Base-by-base conservation (phyloP, 2,113 vertebrate species). In the Stegastes partitus region DNA sequence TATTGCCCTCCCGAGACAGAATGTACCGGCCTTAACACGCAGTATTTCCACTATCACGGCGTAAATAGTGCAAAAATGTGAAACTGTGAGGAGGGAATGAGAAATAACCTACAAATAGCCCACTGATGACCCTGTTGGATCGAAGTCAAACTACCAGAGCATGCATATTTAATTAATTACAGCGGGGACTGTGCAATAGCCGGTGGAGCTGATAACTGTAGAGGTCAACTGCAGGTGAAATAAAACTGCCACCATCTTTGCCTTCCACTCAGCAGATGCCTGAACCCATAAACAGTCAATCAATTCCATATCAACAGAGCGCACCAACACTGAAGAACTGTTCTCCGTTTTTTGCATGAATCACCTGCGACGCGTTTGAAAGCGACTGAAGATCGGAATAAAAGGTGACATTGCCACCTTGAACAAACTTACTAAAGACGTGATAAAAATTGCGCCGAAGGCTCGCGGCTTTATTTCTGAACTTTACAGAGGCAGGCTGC, bases 1-100 rank as follows among this genome's bases (percentile, higher is more conserved):
- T 81, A 45, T 84, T 83, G 74, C 75, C 67, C 84, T 84, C 80
- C 76, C 25, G 83, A 84, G 88, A 88, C 50, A 56, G 61, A 23
- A 39, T 44, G 49, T 23, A 71, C 68, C 71, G 42, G 72, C 74
- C 56, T 72, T 39, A 74, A 34, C 8, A 7, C 31, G 10, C 31
- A 9, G 31, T 9, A 34, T 9, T 7, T 34, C 31, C 31, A 34
- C 31, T 34, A 34, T 34, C 31, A 9, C 31, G 56, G 54, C 44
- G 31, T 72, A 74, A 69, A 72, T 50, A 78, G 37, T n/a, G 28
- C 62, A 44, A 72, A 67, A 73, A 39, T 67, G 59, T 2, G 45
- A 56, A 53, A 8, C 37, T 6, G 3, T 25, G 5, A 49, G 53
- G 63, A 81, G 22, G 8, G 58, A 25, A 59, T 54, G 44, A n/a